Base-by-base conservation (phyloP, 2,113 vertebrate species). In the Dryoscopus gambensis region DNA sequence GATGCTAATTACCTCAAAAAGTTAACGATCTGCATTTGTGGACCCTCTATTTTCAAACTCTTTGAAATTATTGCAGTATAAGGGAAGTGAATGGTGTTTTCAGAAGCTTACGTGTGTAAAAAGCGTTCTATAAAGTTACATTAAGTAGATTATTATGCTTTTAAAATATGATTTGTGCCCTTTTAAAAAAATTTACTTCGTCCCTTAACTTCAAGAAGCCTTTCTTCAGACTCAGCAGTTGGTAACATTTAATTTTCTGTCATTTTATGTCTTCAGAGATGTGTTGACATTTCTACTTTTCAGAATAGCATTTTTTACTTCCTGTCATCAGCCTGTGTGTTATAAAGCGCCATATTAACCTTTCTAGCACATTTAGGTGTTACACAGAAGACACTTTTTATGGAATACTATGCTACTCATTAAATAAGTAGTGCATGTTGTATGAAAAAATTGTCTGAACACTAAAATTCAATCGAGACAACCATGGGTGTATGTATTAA, bases 221-320 rank as follows among this genome's bases (percentile, higher is more conserved):
- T 91, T 81, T 87, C 60, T 91, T 94, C 71, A 69, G 55, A 63
- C 83, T 94, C 93, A 95, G 93, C 96, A 97, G 96, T 97, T 97
- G 97, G 92, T 97, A 98, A 91, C 97, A 97, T 97, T 98, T 98
- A 92, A 97, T 97, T 95, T 96, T 95, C 89, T 98, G 88, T 97
- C 95, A 96, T 96, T 96, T 97, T 93, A 80, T 97, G 88, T 97
- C 97, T 97, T 97, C 87, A 94, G 97, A 97, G 97, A 94, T 96
- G 80, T 93, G 91, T 95, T 98, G 97, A 96, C 97, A 98, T 98
- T 98, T 98, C 96, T 97, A 73, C 73, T 77, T 97, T 93, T 94
- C 87, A 91, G 92, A 95, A 67, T 70, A 96, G 90, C 93, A 85
- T 96, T 96, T 97, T 97, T 91, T 88, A 74, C 88, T 95, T 90